Percentiles rank a stretch among this genome's conserved stretches.
phyloP scores from a whole-genome alignment of 2,888 invertebrate species.

The Monopis laevigella region DNA sequence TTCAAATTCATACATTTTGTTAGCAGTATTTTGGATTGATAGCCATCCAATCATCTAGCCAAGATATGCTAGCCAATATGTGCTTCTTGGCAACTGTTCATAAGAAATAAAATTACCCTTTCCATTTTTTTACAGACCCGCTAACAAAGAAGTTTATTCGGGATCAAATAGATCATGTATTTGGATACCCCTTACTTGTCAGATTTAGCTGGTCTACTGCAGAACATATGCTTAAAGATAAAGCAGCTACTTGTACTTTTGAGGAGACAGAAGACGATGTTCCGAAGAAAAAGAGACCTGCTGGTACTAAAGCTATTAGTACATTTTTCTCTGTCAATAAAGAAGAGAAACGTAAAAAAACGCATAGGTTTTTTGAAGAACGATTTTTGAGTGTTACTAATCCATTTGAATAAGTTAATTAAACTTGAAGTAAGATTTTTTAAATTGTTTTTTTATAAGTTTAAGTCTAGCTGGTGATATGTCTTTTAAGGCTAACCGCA shows the following conservation, averaged over 20 bases:
- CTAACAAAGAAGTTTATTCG: slow-evolving; percentile 90
- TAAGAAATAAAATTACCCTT: no score
- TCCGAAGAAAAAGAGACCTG: slow-evolving; percentile 30
- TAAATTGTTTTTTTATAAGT: background rate
- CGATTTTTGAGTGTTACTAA: slow-evolving; percentile 67
- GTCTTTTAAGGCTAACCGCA: no score
- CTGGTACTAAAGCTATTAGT: slow-evolving; percentile 66
- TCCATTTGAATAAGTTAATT: slow-evolving; percentile 41
- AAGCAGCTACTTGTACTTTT: slow-evolving; percentile 77
- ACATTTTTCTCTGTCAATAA: slow-evolving; percentile 61
- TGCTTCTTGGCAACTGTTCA: no score
- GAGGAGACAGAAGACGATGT: slow-evolving; percentile 71
- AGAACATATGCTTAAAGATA: slow-evolving; percentile 77
- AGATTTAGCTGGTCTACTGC: slow-evolving; percentile 99
- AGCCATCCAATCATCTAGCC: no score
- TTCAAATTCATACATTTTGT: no score
- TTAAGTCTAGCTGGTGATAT: no score
- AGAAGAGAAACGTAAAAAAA: slow-evolving; percentile 45
- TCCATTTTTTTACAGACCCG: slow-evolving; percentile 87
- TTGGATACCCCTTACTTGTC: slow-evolving; percentile 94
- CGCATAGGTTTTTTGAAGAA: slow-evolving; percentile 74
- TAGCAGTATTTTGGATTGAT: no score
- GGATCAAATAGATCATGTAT: slow-evolving; percentile 84
- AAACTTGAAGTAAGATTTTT: background rate
- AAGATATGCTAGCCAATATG: no score